phyloP scores from a whole-genome alignment of 1,140 invertebrate species.

The Cotesia glomerata region DNA sequence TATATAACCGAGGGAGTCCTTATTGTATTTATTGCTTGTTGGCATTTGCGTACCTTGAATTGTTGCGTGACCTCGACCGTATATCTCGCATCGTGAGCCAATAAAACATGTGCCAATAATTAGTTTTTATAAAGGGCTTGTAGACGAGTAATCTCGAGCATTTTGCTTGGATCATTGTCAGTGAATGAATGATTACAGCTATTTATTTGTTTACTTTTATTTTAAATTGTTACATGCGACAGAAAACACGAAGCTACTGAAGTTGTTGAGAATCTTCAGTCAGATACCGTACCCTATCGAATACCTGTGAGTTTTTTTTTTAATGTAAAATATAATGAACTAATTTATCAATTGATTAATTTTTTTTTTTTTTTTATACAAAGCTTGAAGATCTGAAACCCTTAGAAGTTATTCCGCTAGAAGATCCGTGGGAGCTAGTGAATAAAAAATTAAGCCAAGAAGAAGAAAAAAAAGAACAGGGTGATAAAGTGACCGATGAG shows the following conservation, averaged over 20 bases:
- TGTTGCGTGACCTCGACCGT: slow-evolving; percentile 18
- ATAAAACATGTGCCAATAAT: slow-evolving; percentile 22
- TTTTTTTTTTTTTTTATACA: not conserved
- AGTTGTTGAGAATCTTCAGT: slow-evolving; percentile 48
- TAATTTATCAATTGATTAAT: not conserved
- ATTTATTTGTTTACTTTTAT: not conserved
- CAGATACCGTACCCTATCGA: slow-evolving; percentile 58
- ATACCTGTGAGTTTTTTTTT: slow-evolving; percentile 52
- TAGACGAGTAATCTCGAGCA: not conserved
- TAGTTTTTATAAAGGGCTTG: slow-evolving; percentile 16
- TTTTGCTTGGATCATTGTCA: slow-evolving; percentile 13
- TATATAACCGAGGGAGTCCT: not conserved
- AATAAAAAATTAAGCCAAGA: not conserved
- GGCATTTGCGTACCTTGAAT: slow-evolving; percentile 20
- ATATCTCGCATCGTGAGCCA: slow-evolving; percentile 14
- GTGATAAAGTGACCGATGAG: slow-evolving; percentile 27
- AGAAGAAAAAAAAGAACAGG: slow-evolving; percentile 35
- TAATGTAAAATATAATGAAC: not conserved
- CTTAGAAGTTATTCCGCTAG: slow-evolving; percentile 36
- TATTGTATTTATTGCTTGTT: not conserved
- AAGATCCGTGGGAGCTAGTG: not conserved
- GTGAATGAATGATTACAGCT: not conserved
- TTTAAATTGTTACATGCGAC: slow-evolving; percentile 9
- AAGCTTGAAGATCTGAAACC: slow-evolving; percentile 53
- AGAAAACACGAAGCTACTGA: slow-evolving; percentile 54